Conservation (phyloP, 64 coral and sea anemone genomes). For the Stylophora pistillata region DNA sequence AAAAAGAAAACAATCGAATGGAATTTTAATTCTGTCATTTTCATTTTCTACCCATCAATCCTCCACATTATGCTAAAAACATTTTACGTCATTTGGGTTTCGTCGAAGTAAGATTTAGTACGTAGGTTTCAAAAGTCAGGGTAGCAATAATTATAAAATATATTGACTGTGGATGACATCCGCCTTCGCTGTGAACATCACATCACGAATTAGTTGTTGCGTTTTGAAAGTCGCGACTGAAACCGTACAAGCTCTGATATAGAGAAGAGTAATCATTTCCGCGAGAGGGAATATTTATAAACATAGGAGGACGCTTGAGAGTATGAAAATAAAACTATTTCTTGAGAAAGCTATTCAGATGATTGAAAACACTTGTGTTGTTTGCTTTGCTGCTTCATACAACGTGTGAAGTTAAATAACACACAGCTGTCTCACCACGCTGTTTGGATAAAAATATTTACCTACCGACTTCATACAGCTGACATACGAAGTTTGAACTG, state of each 20-base stretch:
- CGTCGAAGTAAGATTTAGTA: too few relatives aligned
- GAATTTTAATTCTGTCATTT: background rate
- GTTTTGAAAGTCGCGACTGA: background rate
- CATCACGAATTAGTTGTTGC: background rate
- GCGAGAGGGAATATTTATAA: background rate
- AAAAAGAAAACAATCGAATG: too few relatives aligned
- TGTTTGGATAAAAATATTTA: slow-evolving; percentile 26
- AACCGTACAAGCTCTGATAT: background rate
- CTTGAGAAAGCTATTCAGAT: background rate
- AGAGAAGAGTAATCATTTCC: background rate
- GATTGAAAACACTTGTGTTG: slow-evolving; percentile 10
- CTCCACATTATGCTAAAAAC: background rate
- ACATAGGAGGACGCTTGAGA: background rate
- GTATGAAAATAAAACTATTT: background rate
- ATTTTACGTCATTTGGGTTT: background rate
- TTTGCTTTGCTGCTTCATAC: background rate
- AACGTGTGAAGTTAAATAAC: slow-evolving; percentile 37
- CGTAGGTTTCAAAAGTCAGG: too few relatives aligned
- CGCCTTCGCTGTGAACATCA: background rate
- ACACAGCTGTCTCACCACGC: background rate
- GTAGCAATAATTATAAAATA: too few relatives aligned
- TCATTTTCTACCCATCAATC: background rate
- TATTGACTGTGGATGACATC: too few relatives aligned
- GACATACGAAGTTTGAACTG: slow-evolving; percentile 39
- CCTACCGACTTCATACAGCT: slow-evolving; percentile 81